Evolutionary conservation across 2,797 vertebrate genomes (phyloP), one percentile per base, ranked within the genome.

Genomic region (Epinephelus coioides): DNA sequence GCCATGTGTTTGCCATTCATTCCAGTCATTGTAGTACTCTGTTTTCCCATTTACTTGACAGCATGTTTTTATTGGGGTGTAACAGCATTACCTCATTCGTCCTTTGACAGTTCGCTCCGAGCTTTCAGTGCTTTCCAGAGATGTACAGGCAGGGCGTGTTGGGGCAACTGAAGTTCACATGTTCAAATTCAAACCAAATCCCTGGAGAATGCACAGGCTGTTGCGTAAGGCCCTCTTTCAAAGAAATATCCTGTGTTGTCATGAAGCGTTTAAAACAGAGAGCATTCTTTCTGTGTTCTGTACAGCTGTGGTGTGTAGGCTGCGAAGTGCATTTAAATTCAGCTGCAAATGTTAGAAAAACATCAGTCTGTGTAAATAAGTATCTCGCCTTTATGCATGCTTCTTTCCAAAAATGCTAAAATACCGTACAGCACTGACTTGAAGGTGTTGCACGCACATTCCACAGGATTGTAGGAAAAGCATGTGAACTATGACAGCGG

Each of bases 51-150:
- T 87, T 50, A 74, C 59, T 80, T 34, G 54, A 79, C 62, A 68
- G 78, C 50, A 11, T 92, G 85, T 90, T 91, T 88, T 90, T 83
- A 71, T 89, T 65, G 86, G 93, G 93, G 93, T 88, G 93, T 92
- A 92, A 92, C 93, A 73, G 79, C 73, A 90, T 94, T 91, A 92
- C 91, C 84, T 94, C 93, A 94, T 88, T 63, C n/a, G 14, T 89
- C 82, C 91, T 89, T 84, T 84, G 86, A 91, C 88, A 88, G 85
- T 78, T 83, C 4, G 12, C 81, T 86, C 56, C 25, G n/a, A 84
- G 85, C 84, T 64, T 73, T 84, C 73, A 85, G 73, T 69, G 86
- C 73, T 88, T 91, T 85, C 75, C 86, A 86, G 85, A 83, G 87
- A 91, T 85, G 70, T 59, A 69, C 84, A 84, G 15, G 84, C 80